These are phyloP conservation scores for Drosophila willistoni DNA, from an alignment of 1,140 invertebrate genomes.

Conservation along the genomic window DNA sequence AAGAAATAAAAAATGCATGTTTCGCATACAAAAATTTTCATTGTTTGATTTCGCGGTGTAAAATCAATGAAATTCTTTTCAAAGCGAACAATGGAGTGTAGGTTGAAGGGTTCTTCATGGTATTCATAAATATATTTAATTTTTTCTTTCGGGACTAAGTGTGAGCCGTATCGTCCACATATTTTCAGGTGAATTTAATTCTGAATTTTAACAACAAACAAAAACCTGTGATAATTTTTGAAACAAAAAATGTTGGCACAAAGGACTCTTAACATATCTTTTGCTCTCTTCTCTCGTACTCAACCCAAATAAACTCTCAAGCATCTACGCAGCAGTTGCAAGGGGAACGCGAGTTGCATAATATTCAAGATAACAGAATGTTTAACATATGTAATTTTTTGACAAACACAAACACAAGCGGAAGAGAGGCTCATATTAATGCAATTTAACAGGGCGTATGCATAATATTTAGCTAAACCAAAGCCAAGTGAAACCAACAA, in stretches of 20 bases:
- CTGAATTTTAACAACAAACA: neutral
- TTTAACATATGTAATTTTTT: constrained; percentile 75
- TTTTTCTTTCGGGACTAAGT: neutral
- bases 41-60: too few species aligned
- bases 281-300: constrained; percentile 10
- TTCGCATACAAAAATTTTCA: too few species aligned
- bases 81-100: too few species aligned
- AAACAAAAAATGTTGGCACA: neutral
- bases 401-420: constrained; percentile 48
- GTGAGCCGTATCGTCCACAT: too few species aligned
- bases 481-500: constrained; percentile 35
- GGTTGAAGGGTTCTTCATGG: neutral
- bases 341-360: constrained; percentile 39
- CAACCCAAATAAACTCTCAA: constrained; percentile 57
- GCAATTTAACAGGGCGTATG: constrained; percentile 79
- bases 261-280: constrained; percentile 1
- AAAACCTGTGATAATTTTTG: neutral
- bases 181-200: neutral
- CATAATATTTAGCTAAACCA: constrained; percentile 77
- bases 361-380: constrained; percentile 62
- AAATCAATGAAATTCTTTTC: too few species aligned
- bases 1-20: too few species aligned
- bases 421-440: constrained; percentile 63
- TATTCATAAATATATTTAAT: neutral
- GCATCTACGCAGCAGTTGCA: constrained; percentile 25